Conservation (phyloP, 2,797 vertebrate species). For the Pelochelys cantorii region DNA sequence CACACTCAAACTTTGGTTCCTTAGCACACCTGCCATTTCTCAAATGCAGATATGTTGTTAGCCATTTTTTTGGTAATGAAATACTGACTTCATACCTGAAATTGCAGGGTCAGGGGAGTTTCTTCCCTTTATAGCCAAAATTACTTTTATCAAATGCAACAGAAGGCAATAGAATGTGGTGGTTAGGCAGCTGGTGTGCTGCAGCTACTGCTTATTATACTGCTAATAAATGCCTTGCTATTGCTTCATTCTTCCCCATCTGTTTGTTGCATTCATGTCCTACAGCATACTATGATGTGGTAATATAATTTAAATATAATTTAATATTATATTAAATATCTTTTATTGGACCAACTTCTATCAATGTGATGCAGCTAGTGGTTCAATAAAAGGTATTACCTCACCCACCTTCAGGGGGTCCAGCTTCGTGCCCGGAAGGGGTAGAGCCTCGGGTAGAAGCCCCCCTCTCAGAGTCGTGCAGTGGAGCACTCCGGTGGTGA, state of each 20-base stretch:
- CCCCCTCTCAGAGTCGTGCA: too few relatives aligned
- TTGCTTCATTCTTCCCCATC: not conserved
- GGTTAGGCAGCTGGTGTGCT: not conserved
- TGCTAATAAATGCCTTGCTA: not conserved
- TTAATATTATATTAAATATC: too few relatives aligned
- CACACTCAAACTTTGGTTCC: too few relatives aligned
- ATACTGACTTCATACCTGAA: not conserved
- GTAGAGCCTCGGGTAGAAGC: too few relatives aligned
- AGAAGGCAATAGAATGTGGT: not conserved
- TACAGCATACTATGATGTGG: not conserved
- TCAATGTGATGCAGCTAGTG: too few relatives aligned
- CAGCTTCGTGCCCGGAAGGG: too few relatives aligned
- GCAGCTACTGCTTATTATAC: not conserved
- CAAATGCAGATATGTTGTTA: not conserved
- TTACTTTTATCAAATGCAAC: not conserved
- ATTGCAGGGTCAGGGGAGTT: not conserved
- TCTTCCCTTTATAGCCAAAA: not conserved
- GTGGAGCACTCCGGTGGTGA: too few relatives aligned
- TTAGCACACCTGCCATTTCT: not conserved
- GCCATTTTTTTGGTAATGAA: not conserved
- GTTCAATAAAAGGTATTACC: not conserved
- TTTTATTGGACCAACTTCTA: too few relatives aligned
- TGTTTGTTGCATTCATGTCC: not conserved
- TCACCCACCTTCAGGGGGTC: not conserved
- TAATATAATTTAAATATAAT: too few relatives aligned